phyloP scores from a whole-genome alignment of 64 coral and sea anemone genomes.

The Anthopleura sola region DNA sequence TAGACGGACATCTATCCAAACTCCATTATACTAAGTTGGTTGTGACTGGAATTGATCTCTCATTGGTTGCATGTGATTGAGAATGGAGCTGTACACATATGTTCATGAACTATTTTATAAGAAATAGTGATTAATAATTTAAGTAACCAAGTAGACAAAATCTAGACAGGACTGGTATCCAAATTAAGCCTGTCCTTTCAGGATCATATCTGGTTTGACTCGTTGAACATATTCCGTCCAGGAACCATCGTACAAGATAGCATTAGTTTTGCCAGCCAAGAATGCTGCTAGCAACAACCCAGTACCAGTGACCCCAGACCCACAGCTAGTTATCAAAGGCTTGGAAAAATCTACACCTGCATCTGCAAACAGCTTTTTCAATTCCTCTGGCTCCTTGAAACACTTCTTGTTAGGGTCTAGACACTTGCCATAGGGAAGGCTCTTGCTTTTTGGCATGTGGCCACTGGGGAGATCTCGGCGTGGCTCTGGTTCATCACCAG shows the following conservation, averaged over 20 bases:
- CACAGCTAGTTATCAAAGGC: constrained; percentile 74
- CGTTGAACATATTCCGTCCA: constrained; percentile 81
- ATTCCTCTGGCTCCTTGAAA: constrained; percentile 60
- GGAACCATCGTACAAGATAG: constrained; percentile 81
- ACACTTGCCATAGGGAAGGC: constrained; percentile 59
- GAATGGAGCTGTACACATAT: too few relatives aligned
- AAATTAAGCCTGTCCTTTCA: constrained; percentile 20
- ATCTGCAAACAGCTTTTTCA: constrained; percentile 73
- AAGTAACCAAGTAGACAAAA: too few relatives aligned
- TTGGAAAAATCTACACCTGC: constrained; percentile 59
- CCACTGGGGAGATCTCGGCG: constrained; percentile 72
- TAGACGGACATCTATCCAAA: too few relatives aligned
- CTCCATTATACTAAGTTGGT: too few relatives aligned
- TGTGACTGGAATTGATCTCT: too few relatives aligned
- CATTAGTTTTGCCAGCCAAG: constrained; percentile 73
- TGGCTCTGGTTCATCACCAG: constrained; percentile 69
- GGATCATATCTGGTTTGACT: constrained; percentile 73
- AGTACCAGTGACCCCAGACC: constrained; percentile 58
- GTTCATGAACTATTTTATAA: too few relatives aligned
- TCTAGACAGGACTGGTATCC: too few relatives aligned
- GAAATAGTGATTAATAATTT: too few relatives aligned
- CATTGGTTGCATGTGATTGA: too few relatives aligned
- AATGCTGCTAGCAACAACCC: constrained; percentile 55
- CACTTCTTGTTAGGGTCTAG: constrained; percentile 53
- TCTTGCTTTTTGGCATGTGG: constrained; percentile 61